Conservation (phyloP, 2,113 vertebrate genomes). For the Indicator indicator region DNA sequence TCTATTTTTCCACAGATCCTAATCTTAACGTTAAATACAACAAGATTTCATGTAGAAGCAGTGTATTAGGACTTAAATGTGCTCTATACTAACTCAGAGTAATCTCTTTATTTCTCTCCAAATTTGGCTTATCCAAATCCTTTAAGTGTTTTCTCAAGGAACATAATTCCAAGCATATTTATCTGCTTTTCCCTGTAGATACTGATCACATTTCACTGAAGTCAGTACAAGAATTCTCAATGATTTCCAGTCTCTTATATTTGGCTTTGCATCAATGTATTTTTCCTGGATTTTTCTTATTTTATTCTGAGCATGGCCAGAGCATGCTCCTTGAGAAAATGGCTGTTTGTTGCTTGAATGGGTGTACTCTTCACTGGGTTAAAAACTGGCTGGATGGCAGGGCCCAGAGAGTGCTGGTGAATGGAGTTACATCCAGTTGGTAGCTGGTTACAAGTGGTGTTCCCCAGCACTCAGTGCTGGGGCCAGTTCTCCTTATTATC, state of each 20-base stretch:
- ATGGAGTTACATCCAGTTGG: no score
- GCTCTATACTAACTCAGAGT: neutral
- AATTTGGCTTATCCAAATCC: conserved; percentile 14
- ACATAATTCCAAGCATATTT: neutral
- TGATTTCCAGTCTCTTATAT: neutral
- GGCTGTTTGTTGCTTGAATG: no score
- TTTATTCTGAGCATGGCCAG: neutral
- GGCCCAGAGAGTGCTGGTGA: no score
- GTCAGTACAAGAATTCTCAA: neutral
- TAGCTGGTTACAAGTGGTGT: no score
- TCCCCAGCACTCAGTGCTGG: no score
- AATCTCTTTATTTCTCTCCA: conserved; percentile 19
- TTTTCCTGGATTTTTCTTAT: neutral
- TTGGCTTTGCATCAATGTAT: neutral
- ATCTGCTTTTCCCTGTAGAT: neutral
- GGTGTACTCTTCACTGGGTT: no score
- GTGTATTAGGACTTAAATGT: neutral
- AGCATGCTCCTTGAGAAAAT: no score
- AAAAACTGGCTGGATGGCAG: no score
- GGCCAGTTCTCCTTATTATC: no score
- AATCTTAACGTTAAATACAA: conserved; percentile 4
- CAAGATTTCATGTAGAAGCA: neutral
- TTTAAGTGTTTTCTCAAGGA: neutral
- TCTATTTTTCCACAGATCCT: neutral
- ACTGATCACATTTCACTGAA: neutral